These are phyloP conservation scores for Osmerus eperlanus DNA, from an alignment of 2,113 vertebrate species.

Conservation along the genomic window DNA sequence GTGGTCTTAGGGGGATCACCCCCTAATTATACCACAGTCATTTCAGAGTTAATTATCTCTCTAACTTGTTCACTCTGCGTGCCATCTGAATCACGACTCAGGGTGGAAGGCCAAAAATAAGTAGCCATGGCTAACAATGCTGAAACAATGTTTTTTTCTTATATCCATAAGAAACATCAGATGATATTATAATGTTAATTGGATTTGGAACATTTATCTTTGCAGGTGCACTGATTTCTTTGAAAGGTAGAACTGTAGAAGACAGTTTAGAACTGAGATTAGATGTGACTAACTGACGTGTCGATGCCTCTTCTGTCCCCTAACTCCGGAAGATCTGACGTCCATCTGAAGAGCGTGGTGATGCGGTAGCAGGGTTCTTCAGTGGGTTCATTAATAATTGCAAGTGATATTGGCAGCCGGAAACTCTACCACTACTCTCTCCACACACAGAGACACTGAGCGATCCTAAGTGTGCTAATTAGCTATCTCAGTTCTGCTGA, in stretches of 20 bases:
- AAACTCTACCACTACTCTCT: constrained; percentile 27
- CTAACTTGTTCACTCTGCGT: neutral
- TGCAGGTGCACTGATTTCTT: too few species aligned
- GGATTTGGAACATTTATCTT: too few species aligned
- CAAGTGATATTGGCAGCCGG: constrained; percentile 32
- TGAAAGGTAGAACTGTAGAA: too few species aligned
- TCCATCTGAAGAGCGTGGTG: constrained; percentile 22
- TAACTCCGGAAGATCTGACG: constrained; percentile 13
- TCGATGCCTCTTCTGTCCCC: neutral
- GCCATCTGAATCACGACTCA: too few species aligned
- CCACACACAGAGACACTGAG: constrained; percentile 37
- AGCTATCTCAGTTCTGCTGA: constrained; percentile 23
- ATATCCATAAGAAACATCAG: too few species aligned
- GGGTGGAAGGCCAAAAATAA: too few species aligned
- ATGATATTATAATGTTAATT: too few species aligned
- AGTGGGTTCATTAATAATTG: constrained; percentile 45
- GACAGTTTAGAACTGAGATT: too few species aligned
- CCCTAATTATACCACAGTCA: constrained; percentile 50
- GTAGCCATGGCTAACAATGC: too few species aligned
- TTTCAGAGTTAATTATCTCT: constrained; percentile 54
- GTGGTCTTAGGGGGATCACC: constrained; percentile 37
- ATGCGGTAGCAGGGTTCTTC: constrained; percentile 32
- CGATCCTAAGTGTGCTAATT: constrained; percentile 46
- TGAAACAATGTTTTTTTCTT: too few species aligned
- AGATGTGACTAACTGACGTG: too few species aligned